Conservation (phyloP, 2,888 invertebrate genomes). For the Xylota sylvarum region DNA sequence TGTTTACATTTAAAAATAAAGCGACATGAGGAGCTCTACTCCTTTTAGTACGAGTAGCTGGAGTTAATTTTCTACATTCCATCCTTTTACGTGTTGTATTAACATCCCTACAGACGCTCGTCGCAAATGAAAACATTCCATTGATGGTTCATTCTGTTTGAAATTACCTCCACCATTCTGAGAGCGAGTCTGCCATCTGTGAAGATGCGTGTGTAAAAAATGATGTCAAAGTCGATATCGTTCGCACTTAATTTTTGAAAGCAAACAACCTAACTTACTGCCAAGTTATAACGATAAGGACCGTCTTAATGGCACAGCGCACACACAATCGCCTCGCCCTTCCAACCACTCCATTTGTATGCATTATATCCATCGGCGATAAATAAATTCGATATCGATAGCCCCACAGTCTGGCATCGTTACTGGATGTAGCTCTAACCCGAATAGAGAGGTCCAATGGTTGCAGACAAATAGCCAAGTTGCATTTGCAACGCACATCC, state of each 20-base stretch:
- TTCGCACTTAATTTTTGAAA: conserved; percentile 43
- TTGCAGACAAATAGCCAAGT: conserved; percentile 43
- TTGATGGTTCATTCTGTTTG: conserved; percentile 72
- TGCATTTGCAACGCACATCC: conserved; percentile 40
- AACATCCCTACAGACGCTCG: background rate
- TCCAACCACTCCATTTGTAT: conserved; percentile 29
- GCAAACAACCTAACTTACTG: conserved; percentile 34
- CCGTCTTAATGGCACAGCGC: conserved; percentile 10
- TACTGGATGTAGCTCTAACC: conserved; percentile 4
- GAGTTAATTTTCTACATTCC: background rate
- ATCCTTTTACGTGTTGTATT: background rate
- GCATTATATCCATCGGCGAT: conserved; percentile 37
- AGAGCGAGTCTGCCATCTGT: background rate
- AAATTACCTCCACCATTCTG: background rate
- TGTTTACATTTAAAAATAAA: background rate
- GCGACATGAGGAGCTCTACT: background rate
- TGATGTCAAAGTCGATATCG: conserved; percentile 15
- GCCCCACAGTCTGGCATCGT: conserved; percentile 32
- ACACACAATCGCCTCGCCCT: background rate
- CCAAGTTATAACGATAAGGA: conserved; percentile 44
- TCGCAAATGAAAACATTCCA: conserved; percentile 79
- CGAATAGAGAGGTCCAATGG: conserved; percentile 11
- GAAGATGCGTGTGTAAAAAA: conserved; percentile 1
- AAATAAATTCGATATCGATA: conserved; percentile 64
- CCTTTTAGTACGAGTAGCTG: too few relatives aligned